Evolutionary conservation across 1,140 invertebrate genomes (phyloP).

Genomic region (Oedothorax gibbosus): DNA sequence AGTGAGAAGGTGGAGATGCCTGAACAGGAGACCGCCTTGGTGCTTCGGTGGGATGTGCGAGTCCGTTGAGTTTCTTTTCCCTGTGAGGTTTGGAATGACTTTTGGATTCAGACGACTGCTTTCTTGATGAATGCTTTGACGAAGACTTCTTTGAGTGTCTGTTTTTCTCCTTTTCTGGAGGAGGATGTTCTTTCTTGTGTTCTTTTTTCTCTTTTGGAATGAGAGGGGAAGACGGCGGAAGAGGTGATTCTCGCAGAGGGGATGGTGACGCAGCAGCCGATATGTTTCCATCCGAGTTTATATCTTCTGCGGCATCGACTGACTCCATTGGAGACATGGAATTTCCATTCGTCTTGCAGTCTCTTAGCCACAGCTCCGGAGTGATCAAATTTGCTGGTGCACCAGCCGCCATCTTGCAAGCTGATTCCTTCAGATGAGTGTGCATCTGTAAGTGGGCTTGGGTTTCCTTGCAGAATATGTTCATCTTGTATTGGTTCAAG

Average conservation of each 20-base stretch:
- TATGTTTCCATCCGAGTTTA: conserved; percentile 42
- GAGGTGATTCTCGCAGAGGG: conserved; percentile 5
- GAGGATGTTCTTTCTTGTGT: conserved; percentile 16
- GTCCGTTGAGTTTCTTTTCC: conserved; percentile 24
- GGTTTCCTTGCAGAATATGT: conserved; percentile 92
- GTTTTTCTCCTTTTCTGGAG: conserved; percentile 12
- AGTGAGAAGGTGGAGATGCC: conserved; percentile 29
- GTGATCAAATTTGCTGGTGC: conserved; percentile 77
- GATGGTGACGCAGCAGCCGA: conserved; percentile 26
- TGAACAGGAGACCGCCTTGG: conserved; percentile 35
- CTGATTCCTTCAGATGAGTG: conserved; percentile 74
- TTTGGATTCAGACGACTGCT: background rate
- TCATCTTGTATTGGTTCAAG: conserved; percentile 95
- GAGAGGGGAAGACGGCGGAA: background rate
- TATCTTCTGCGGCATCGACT: conserved; percentile 29
- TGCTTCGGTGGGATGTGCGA: background rate
- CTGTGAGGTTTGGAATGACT: conserved; percentile 6
- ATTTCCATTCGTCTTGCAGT: conserved; percentile 66
- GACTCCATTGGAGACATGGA: conserved; percentile 3
- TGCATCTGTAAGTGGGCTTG: conserved; percentile 88
- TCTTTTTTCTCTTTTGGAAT: conserved; percentile 44
- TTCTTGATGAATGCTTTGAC: conserved; percentile 25
- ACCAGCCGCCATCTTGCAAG: conserved; percentile 62
- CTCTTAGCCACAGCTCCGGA: conserved; percentile 86
- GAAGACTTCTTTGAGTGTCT: conserved; percentile 10